Evolutionary conservation across 1,140 invertebrate genomes (phyloP).

Genomic region (Eumaeus atala): DNA sequence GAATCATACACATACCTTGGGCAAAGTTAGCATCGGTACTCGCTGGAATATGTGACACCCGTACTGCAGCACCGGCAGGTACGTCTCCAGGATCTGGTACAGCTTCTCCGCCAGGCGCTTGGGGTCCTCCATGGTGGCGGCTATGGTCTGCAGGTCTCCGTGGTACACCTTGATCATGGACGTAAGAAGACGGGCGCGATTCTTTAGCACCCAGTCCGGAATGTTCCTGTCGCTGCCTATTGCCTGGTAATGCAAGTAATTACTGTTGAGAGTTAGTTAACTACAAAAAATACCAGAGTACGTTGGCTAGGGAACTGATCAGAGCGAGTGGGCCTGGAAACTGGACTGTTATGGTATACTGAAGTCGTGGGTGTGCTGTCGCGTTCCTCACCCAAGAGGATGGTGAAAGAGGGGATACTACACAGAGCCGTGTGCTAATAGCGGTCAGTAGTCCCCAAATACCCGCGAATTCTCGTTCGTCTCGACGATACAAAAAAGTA

Average conservation of each 20-base stretch:
- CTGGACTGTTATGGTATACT: too few relatives aligned
- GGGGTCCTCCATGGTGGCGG: slow-evolving; percentile 76
- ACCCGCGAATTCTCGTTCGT: too few relatives aligned
- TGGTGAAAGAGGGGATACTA: too few relatives aligned
- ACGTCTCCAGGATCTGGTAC: slow-evolving; percentile 88
- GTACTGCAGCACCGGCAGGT: slow-evolving; percentile 85
- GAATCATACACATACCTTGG: slow-evolving; percentile 84
- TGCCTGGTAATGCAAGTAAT: slow-evolving; percentile 74
- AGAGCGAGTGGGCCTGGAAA: too few relatives aligned
- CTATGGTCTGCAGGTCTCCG: slow-evolving; percentile 82
- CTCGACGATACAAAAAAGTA: too few relatives aligned
- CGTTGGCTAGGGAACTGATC: too few relatives aligned
- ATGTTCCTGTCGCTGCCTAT: slow-evolving; percentile 90
- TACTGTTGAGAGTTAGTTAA: too few relatives aligned
- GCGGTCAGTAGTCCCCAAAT: too few relatives aligned
- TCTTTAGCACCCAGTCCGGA: slow-evolving; percentile 84
- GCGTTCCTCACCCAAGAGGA: too few relatives aligned
- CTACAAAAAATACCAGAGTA: too few relatives aligned
- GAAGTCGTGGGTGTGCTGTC: too few relatives aligned
- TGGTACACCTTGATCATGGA: slow-evolving; percentile 86
- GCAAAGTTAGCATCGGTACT: slow-evolving; percentile 83
- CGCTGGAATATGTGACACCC: slow-evolving; percentile 86
- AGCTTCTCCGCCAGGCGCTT: slow-evolving; percentile 83
- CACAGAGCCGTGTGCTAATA: too few relatives aligned
- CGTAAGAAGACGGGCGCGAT: slow-evolving; percentile 81